Percentiles rank a stretch among this genome's conserved stretches.
These are phyloP conservation scores for Diaphora mendica DNA, from an alignment of 2,888 invertebrate genomes.

Conservation along the genomic window DNA sequence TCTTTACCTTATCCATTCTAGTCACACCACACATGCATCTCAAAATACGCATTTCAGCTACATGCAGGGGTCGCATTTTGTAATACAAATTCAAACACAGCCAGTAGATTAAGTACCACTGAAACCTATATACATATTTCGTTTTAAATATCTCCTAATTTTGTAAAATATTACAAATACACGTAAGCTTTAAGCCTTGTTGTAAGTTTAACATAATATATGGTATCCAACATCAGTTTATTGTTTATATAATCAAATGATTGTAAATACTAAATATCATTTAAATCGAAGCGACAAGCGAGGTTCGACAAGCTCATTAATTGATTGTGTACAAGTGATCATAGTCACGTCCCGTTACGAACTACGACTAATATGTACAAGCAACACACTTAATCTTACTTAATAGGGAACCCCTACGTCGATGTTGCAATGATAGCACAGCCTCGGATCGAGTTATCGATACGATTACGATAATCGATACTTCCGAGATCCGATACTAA, in stretches of 20 bases:
- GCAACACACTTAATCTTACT: slow-evolving; percentile 31
- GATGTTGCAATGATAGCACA: slow-evolving; percentile 24
- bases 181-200: neutral
- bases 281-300: neutral
- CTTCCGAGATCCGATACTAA: slow-evolving; percentile 53
- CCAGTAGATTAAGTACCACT: neutral
- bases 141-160: neutral
- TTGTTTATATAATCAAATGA: neutral
- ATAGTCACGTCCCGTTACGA: slow-evolving; percentile 16
- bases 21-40: too few species aligned
- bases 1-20: too few species aligned
- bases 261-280: neutral
- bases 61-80: too few species aligned
- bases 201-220: neutral
- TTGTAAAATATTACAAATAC: neutral
- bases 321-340: slow-evolving; percentile 8
- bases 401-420: slow-evolving; percentile 49
- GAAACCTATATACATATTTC: too few species aligned
- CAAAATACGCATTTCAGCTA: too few species aligned
- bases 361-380: slow-evolving; percentile 19
- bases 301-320: slow-evolving; percentile 14
- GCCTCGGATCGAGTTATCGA: slow-evolving; percentile 28
- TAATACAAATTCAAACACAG: too few species aligned
- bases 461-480: slow-evolving; percentile 45
- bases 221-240: neutral